Conservation (phyloP, 2,113 vertebrate genomes). For the Chaenocephalus aceratus region DNA sequence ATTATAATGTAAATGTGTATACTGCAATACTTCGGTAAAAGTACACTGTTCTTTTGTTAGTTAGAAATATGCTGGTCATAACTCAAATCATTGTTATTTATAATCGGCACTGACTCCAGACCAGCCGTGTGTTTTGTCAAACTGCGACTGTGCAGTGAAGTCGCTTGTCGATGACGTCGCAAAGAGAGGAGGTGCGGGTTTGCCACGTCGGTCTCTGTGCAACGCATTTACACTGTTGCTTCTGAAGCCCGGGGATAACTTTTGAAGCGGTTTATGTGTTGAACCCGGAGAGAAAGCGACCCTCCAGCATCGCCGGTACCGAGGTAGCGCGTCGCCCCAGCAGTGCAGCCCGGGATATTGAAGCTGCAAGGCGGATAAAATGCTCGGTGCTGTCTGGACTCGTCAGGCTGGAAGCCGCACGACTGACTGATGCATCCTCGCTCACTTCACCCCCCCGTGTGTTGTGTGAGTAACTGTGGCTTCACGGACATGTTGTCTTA, state of each 20-base stretch:
- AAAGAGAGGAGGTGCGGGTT: conserved; percentile 68
- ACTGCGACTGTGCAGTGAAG: conserved; percentile 63
- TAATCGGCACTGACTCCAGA: conserved; percentile 5
- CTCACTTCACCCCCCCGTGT: conserved; percentile 70
- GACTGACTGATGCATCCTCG: conserved; percentile 84
- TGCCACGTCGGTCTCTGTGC: conserved; percentile 86
- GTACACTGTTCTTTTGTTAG: no score
- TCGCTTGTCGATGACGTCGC: conserved; percentile 79
- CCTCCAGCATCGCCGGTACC: not conserved
- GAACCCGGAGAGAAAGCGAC: not conserved
- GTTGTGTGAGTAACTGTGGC: conserved; percentile 74
- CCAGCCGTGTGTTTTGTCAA: not conserved
- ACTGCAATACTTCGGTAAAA: not conserved
- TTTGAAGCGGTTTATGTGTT: conserved; percentile 49
- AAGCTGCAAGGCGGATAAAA: conserved; percentile 65
- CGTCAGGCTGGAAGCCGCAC: conserved; percentile 60
- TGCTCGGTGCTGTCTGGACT: conserved; percentile 68
- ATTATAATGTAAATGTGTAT: not conserved
- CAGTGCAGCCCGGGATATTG: conserved; percentile 21
- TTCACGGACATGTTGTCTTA: not conserved
- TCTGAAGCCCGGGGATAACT: conserved; percentile 56
- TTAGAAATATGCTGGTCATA: not conserved
- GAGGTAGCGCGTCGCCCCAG: conserved; percentile 8
- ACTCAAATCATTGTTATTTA: not conserved
- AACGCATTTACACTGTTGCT: conserved; percentile 73